Evolutionary conservation across 2,888 invertebrate genomes (phyloP), one percentile per base, ranked within the genome.

Genomic region (Baronia brevicornis): DNA sequence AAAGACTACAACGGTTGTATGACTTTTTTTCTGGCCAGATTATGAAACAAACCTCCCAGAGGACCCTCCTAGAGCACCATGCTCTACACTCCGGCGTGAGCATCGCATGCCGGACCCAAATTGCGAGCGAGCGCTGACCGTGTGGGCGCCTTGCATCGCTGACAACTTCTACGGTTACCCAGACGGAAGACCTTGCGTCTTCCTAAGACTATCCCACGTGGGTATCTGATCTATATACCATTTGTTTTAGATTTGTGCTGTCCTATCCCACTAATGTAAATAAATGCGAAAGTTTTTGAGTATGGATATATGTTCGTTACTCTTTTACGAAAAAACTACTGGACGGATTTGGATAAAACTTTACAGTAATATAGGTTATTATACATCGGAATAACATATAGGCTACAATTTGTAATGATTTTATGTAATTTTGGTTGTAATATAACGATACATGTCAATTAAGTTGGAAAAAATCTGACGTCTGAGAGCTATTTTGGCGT

Each of bases 161-260:
- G 89, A 89, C 44, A 86, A 90, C 41, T 86, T 86, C 51, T 95
- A 88, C 57, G 93, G 93, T 5, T 94, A 90, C 62, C 86, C 87
- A 30, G 80, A 84, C 24, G 92, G 92, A 1, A 85, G 77, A 41
- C 95, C 95, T 1, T 95, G 95, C 60, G 85, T 95, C 33, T 88
- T 94, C 51, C 80, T 95, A 31, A 90, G 94, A 48, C 71, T 95
- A 15, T 91, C 91, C 51, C 90, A 89, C 38, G 82, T 82, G 33
- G 63, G 71, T 55, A 18, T 17, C 14, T 21, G 11, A 2, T 13
- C 12, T 3, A 8, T 5, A 4, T 12, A 25, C 4, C 15, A 6
- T 11, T 10, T 10, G 10, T 20, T 12, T 11, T 23, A n/a, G 21
- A 14, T n/a, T 9, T 14, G 3, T 17, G 4, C 11, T n/a, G n/a